Percentiles rank a stretch among this genome's conserved stretches.
Conservation (phyloP, 1,140 invertebrate species). For the Akabosia matsudoensis region DNA sequence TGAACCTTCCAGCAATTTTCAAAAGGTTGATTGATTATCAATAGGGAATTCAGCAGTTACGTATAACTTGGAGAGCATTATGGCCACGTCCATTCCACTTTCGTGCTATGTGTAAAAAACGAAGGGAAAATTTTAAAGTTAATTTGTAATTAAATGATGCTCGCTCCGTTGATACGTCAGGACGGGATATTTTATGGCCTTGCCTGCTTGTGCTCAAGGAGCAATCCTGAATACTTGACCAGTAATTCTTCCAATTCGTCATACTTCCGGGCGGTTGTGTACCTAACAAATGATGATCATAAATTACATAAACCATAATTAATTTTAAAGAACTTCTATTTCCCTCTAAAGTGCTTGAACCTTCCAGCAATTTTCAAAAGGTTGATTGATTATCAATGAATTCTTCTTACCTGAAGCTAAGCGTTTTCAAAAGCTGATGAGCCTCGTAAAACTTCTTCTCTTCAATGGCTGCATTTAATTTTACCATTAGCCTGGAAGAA, state of each 20-base stretch:
- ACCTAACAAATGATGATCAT: slow-evolving; percentile 26
- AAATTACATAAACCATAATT: neutral
- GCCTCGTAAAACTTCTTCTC: slow-evolving; percentile 43
- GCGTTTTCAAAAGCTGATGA: slow-evolving; percentile 42
- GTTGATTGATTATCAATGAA: neutral
- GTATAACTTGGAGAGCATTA: slow-evolving; percentile 42
- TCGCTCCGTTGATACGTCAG: neutral
- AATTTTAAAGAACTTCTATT: too few relatives aligned
- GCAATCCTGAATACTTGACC: slow-evolving; percentile 2
- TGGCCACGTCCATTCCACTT: slow-evolving; percentile 42
- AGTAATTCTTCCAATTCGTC: slow-evolving; percentile 39
- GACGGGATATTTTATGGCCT: neutral
- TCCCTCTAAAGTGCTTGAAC: slow-evolving; percentile 4
- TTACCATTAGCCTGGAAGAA: slow-evolving; percentile 33
- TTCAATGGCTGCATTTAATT: slow-evolving; percentile 38
- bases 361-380: neutral
- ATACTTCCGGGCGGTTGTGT: slow-evolving; percentile 27
- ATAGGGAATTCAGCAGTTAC: slow-evolving; percentile 9
- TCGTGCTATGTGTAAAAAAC: slow-evolving; percentile 30
- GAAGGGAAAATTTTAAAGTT: neutral
- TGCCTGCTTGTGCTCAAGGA: slow-evolving; percentile 40
- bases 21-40: too few relatives aligned
- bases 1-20: neutral
- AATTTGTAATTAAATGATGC: neutral
- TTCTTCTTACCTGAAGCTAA: slow-evolving; percentile 39